phyloP scores from a whole-genome alignment of 2,797 vertebrate genomes.

The Capromys pilorides region DNA sequence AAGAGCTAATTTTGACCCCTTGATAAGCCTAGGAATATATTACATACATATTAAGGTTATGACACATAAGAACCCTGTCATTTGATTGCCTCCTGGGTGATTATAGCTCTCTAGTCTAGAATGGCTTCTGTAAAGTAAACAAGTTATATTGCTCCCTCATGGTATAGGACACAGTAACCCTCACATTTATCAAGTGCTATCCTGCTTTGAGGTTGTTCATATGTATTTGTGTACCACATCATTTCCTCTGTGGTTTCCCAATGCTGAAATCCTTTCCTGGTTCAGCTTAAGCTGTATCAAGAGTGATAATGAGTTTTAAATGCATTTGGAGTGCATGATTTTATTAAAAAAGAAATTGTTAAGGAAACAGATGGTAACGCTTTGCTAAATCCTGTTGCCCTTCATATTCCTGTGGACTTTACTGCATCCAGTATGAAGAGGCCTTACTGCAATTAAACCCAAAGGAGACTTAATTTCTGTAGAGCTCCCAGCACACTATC shows the following conservation, averaged over 20 bases:
- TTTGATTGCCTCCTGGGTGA: conserved; percentile 57
- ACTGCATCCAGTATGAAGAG: background rate
- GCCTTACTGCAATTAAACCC: conserved; percentile 36
- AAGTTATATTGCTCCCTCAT: conserved; percentile 67
- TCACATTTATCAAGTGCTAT: conserved; percentile 70
- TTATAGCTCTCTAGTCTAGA: conserved; percentile 49
- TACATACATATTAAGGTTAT: background rate
- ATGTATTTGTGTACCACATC: conserved; percentile 54
- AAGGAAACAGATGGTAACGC: conserved; percentile 53
- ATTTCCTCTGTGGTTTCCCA: conserved; percentile 78
- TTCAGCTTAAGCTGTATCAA: conserved; percentile 54
- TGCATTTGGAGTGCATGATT: conserved; percentile 41
- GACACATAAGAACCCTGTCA: background rate
- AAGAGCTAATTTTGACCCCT: background rate
- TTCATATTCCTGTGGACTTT: conserved; percentile 45
- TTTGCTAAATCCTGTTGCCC: background rate
- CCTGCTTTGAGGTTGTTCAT: conserved; percentile 74
- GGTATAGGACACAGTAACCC: conserved; percentile 59
- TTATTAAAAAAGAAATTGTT: conserved; percentile 47
- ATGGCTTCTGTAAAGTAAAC: conserved; percentile 61
- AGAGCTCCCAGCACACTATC: background rate
- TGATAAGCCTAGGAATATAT: background rate
- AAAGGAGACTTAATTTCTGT: conserved; percentile 22
- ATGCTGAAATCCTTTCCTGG: conserved; percentile 65
- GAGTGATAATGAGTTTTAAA: conserved; percentile 29